phyloP scores from a whole-genome alignment of 1,140 invertebrate species.

The Caenorhabditis inopinata region DNA sequence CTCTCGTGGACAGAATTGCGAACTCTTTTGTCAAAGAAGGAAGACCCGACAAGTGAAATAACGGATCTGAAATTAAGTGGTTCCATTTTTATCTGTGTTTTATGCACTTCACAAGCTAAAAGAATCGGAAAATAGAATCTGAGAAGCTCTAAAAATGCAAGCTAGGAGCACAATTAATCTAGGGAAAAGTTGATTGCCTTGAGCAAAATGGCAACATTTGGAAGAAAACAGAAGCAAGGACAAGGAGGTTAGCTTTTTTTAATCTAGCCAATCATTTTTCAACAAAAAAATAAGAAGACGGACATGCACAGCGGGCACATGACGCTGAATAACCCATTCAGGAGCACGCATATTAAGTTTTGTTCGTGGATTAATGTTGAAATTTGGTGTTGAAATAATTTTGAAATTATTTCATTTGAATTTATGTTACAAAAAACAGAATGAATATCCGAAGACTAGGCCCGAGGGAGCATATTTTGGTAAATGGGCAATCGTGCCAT shows the following conservation, averaged over 20 bases:
- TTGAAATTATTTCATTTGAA: too few relatives aligned
- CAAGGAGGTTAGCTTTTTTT: neutral
- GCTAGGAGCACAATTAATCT: conserved; percentile 1
- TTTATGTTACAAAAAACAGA: too few relatives aligned
- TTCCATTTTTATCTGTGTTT: neutral
- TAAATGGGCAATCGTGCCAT: conserved; percentile 2
- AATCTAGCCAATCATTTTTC: conserved; percentile 27
- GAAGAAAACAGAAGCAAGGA: neutral
- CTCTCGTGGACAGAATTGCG: neutral
- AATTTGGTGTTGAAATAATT: too few relatives aligned
- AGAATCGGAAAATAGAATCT: neutral
- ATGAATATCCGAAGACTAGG: too few relatives aligned
- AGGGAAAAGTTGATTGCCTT: conserved; percentile 21
- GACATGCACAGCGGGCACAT: neutral
- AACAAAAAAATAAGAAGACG: conserved; percentile 35
- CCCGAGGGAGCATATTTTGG: neutral
- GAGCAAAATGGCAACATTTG: conserved; percentile 22
- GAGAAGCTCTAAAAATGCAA: neutral
- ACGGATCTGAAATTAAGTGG: neutral
- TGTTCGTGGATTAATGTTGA: neutral
- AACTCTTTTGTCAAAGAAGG: neutral
- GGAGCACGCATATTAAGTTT: neutral
- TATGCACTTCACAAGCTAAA: neutral
- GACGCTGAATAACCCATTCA: neutral
- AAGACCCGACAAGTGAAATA: neutral